Base-by-base conservation (phyloP, 1,140 invertebrate species). In the Lasioglossum albipes region DNA sequence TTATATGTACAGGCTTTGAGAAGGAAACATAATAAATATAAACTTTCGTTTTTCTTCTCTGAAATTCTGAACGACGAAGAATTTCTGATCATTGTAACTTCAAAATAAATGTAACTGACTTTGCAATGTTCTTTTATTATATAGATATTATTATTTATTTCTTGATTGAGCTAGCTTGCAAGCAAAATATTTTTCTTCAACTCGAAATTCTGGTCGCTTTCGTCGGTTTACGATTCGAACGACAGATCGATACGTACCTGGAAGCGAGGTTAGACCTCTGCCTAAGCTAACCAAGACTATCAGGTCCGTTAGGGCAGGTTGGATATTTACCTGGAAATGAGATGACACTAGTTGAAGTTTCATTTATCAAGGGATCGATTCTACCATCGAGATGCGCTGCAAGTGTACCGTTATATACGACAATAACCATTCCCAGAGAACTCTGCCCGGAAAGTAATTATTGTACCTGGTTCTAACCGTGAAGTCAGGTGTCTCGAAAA, bases 281-380 rank as follows among this genome's bases (percentile, higher is more conserved):
- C 65, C 54, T 61, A 27, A 49, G 45, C 45, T 2, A 45, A 9
- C 45, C 2, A 36, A 27, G 6, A 68, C 42, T 68, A 31, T 61
- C 4, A 16, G 41, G 10, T 10, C 72, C 31, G 54, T 75, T 80
- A 62, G 42, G 54, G 22, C 9, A 52, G 13, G 65, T 68, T 62
- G 54, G 27, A 42, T 68, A 62, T 62, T 54, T 80, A 80, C 65
- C 65, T 80, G 72, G 52, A 18, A 7, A 45, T 7, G 64, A 62
- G 75, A 67, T 41, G 42, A 27, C 68, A 71, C 76, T 16, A 75
- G 18, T 22, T 62, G 16, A 42, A 27, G 52, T 75, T 27, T 75
- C n/a, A 42, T 80, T 80, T 62, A 68, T 52, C 41, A 52, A 27
- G 66, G 27, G 62, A 75, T 80, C 42, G 65, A 80, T 69, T 52